phyloP scores from a whole-genome alignment of 2,888 invertebrate genomes.

The Cosmia pyralina region DNA sequence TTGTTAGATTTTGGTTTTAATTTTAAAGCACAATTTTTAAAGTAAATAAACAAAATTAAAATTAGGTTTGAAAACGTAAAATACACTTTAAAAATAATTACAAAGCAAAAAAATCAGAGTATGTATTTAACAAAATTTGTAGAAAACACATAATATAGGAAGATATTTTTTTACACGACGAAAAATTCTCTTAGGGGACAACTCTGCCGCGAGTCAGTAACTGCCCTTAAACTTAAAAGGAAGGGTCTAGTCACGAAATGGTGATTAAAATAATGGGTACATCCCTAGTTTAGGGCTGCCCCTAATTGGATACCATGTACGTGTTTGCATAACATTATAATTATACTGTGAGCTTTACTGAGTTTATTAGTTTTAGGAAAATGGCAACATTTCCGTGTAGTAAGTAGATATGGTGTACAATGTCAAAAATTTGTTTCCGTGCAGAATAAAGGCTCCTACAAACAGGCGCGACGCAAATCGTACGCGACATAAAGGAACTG shows the following conservation, averaged over 20 bases:
- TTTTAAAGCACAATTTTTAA: not conserved
- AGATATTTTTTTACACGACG: not conserved
- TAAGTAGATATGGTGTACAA: not conserved
- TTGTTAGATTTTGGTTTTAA: too few species aligned
- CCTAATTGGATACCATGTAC: constrained; percentile 68
- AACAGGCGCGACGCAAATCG: too few species aligned
- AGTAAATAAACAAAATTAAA: not conserved
- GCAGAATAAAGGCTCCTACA: not conserved
- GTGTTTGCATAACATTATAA: constrained; percentile 65
- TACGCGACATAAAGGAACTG: too few species aligned
- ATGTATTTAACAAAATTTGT: not conserved
- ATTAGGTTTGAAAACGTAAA: not conserved
- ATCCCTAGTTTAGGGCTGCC: constrained; percentile 69
- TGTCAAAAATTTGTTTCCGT: not conserved
- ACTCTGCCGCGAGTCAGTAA: constrained; percentile 25
- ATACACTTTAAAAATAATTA: too few species aligned
- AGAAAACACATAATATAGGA: not conserved
- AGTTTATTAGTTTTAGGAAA: constrained; percentile 61
- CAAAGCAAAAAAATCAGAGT: not conserved
- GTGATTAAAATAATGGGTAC: constrained; percentile 74
- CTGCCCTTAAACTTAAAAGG: constrained; percentile 68
- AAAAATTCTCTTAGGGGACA: not conserved
- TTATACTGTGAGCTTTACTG: constrained; percentile 46
- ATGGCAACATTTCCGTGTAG: constrained; percentile 17
- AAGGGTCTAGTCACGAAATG: constrained; percentile 71